Evolutionary conservation across 1,140 invertebrate species (phyloP), one percentile per base, ranked within the genome.

Genomic region (Sminthurides bifidus): DNA sequence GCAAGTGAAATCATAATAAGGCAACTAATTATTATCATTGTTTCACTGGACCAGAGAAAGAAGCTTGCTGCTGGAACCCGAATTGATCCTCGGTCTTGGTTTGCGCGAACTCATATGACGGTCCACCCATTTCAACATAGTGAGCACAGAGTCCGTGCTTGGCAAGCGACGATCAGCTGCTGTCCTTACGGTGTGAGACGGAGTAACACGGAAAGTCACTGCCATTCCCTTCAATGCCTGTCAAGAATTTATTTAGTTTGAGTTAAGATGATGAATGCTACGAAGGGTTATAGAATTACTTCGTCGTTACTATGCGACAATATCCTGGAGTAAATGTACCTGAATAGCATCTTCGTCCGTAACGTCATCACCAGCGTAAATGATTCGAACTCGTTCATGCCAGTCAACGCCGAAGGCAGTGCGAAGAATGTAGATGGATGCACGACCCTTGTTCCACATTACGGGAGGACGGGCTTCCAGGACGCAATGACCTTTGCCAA

Each of bases 301-400:
- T 1, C 15, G 10, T 19, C 14, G 14, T 44, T 44, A 2, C 17
- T 35, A 35, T 12, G n/a, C 33, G 33, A 35, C 10, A 12, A 10
- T 12, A 44, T 48, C 12, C 29, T 48, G 8, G 4, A 48, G 4
- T 48, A 51, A 8, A 0, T 19, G 72, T 71, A 90, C 87, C 76
- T 80, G 75, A 82, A 92, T 90, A 24, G 89, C 88, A 70, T 92
- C 88, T 71, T 92, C 88, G 70, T 92, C 88, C 0, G 88, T 91
- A 14, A 77, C 77, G 72, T 92, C 89, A 70, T 92, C 89, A 57
- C 89, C 89, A 49, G 81, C 87, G 65, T 90, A 92, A 65, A 92
- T 88, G 63, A 91, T 88, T 59, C 86, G 78, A 53, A 92, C 87
- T 44, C 88, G 77, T 69, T 92, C 87, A 66, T 83, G 85, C 88